Conservation (phyloP, 30 jellyfish, hydroid and myxozoan genomes). For the Clytia hemisphaerica region DNA sequence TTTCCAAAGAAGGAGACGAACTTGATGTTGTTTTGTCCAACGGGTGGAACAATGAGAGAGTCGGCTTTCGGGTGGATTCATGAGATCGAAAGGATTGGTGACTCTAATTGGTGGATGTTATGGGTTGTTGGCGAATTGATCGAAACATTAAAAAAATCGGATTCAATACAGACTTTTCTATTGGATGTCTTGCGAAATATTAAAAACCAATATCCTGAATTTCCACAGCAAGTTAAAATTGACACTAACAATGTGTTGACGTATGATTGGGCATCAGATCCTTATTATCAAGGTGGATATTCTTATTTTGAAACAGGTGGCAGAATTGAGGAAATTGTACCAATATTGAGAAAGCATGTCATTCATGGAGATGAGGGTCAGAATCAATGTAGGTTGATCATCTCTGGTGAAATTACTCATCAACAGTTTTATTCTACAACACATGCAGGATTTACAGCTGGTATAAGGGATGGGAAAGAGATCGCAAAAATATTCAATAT, state of each 20-base stretch:
- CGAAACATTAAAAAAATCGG: neutral
- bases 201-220: neutral
- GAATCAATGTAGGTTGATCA: neutral
- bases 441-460: slow-evolving; percentile 8
- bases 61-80: neutral
- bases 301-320: slow-evolving; percentile 9
- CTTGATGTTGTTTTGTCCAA: too few relatives aligned
- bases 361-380: neutral
- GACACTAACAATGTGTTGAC: neutral
- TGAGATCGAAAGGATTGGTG: neutral
- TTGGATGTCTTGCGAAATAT: neutral
- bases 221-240: neutral
- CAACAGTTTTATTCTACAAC: slow-evolving; percentile 15
- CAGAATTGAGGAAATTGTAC: neutral
- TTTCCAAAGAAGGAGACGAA: neutral
- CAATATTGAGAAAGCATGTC: slow-evolving; percentile 5
- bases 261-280: slow-evolving; percentile 10
- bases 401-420: slow-evolving; percentile 30
- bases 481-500: too few relatives aligned
- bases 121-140: slow-evolving; percentile 8
- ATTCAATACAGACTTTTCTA: neutral
- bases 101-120: slow-evolving; percentile 14
- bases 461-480: slow-evolving; percentile 20
- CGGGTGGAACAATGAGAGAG: too few relatives aligned
- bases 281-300: slow-evolving; percentile 19